Percentiles rank a stretch among this genome's conserved stretches.
Evolutionary conservation across 2,888 invertebrate genomes (phyloP).

Genomic region (Rotaria macrura): DNA sequence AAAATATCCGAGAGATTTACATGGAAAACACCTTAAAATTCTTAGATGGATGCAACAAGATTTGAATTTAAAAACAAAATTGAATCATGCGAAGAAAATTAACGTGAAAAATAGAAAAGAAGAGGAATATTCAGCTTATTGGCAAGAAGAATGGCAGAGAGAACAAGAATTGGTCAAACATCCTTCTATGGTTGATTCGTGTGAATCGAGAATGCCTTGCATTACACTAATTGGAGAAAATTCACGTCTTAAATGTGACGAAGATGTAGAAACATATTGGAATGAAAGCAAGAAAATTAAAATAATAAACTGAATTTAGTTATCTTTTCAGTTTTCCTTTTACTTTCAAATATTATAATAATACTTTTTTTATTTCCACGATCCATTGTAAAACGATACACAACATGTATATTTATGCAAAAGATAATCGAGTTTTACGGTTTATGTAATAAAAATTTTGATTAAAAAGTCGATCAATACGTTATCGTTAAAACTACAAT

Average conservation of each 20-base stretch:
- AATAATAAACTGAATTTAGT: neutral
- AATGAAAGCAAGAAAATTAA: neutral
- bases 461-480: no score
- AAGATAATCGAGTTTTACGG: no score
- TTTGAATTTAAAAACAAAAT: neutral
- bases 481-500: no score
- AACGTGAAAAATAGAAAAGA: neutral
- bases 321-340: no score
- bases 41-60: neutral
- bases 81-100: neutral
- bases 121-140: neutral
- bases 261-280: neutral
- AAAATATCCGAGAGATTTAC: neutral
- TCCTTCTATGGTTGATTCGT: neutral
- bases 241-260: neutral
- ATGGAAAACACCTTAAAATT: constrained; percentile 1
- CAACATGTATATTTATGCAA: no score
- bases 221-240: neutral
- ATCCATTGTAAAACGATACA: no score
- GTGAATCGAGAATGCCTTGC: neutral
- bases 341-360: no score
- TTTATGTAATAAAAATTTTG: no score
- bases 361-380: no score
- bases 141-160: constrained; percentile 9
- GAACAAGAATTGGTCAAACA: constrained; percentile 2